These are phyloP conservation scores for Callipepla squamata DNA, from an alignment of 2,113 vertebrate species.

Conservation along the genomic window DNA sequence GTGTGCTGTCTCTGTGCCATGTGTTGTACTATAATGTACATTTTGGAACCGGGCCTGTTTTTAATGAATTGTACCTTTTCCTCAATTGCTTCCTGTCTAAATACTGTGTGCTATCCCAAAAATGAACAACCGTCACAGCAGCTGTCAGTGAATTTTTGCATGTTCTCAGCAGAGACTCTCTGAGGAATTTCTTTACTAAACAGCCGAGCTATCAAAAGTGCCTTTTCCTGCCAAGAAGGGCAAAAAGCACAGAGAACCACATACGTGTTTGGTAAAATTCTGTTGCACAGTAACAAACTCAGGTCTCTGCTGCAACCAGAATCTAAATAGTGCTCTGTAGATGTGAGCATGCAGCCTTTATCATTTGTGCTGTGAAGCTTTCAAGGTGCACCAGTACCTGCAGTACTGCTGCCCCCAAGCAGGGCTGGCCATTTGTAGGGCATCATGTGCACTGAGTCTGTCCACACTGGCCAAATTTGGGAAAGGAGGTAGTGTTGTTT, in stretches of 20 bases:
- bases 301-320: background rate
- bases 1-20: background rate
- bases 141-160: conserved; percentile 49
- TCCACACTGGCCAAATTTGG: background rate
- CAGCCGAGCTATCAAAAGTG: conserved; percentile 13
- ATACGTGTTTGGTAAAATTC: conserved; percentile 40
- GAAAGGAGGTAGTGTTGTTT: background rate
- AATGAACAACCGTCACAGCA: conserved; percentile 17
- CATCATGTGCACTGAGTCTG: background rate
- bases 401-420: background rate
- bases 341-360: background rate
- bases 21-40: background rate
- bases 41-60: conserved; percentile 1
- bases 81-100: conserved; percentile 19
- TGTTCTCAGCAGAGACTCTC: conserved; percentile 38
- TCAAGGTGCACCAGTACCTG: background rate
- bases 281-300: conserved; percentile 34
- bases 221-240: conserved; percentile 54
- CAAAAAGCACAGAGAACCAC: conserved; percentile 31
- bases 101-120: background rate
- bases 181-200: conserved; percentile 61
- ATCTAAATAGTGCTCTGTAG: background rate
- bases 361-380: background rate
- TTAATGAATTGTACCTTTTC: conserved; percentile 54
- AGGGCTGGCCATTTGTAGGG: background rate